Percentiles rank a stretch among this genome's conserved stretches.
These are phyloP conservation scores for Martes martes DNA, from an alignment of 2,113 vertebrate genomes.

Conservation along the genomic window DNA sequence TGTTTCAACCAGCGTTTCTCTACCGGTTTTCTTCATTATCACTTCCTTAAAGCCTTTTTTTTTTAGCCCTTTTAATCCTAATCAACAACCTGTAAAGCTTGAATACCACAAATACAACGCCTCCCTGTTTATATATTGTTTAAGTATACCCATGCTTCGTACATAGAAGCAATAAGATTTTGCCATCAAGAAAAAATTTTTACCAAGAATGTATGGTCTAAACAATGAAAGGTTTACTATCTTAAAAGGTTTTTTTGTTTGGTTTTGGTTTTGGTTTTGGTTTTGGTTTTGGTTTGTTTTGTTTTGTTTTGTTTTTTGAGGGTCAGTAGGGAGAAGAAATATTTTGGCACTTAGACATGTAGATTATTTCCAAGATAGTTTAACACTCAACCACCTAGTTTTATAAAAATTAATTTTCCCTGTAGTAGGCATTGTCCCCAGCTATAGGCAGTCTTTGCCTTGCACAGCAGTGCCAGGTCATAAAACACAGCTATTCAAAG, in stretches of 20 bases:
- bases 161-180: neutral
- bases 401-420: neutral
- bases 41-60: neutral
- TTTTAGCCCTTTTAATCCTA: neutral
- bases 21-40: neutral
- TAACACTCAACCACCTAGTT: neutral
- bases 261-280: too few species aligned
- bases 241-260: neutral
- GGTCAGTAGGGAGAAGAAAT: neutral
- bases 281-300: neutral
- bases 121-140: neutral
- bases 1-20: neutral
- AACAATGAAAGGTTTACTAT: neutral
- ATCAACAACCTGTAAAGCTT: neutral
- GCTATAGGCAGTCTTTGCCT: neutral
- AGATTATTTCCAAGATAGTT: slow-evolving; percentile 9
- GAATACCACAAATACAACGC: neutral
- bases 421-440: neutral
- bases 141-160: neutral
- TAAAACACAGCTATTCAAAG: neutral
- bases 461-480: neutral
- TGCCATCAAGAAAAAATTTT: neutral
- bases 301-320: neutral
- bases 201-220: neutral
- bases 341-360: neutral